These are phyloP conservation scores for Palaemon carinicauda DNA, from an alignment of 1,140 invertebrate species.

Conservation along the genomic window DNA sequence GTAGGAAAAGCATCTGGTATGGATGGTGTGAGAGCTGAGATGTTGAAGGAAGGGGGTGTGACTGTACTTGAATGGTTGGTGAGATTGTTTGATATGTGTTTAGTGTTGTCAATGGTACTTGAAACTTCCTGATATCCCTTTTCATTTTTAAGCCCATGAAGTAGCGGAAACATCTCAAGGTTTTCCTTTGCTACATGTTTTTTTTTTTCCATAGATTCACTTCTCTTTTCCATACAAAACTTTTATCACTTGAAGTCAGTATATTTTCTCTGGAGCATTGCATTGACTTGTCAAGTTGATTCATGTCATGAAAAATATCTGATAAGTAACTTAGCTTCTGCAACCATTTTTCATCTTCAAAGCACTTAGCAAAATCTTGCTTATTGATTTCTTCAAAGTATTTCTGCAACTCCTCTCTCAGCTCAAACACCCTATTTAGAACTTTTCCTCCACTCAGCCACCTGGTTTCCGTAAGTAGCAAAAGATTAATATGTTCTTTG, in stretches of 20 bases:
- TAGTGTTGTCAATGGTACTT: not conserved
- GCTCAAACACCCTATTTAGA: no score
- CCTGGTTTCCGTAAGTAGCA: constrained; percentile 4
- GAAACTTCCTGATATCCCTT: not conserved
- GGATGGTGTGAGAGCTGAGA: no score
- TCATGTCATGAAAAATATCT: constrained; percentile 32
- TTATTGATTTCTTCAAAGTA: no score
- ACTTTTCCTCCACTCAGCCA: constrained; percentile 30
- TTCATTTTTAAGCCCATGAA: not conserved
- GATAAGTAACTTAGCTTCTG: constrained; percentile 21
- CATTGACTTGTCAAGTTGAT: constrained; percentile 20
- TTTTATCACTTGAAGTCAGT: constrained; percentile 6
- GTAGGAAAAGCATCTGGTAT: no score
- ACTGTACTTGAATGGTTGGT: no score
- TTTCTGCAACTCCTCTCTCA: no score
- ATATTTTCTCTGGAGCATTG: constrained; percentile 25
- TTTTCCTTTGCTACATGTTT: constrained; percentile 25
- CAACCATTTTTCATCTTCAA: constrained; percentile 36
- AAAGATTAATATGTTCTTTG: constrained; percentile 24
- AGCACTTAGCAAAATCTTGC: constrained; percentile 35
- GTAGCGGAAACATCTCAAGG: constrained; percentile 62
- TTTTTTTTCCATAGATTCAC: no score
- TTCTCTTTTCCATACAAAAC: not conserved
- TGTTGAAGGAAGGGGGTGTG: no score
- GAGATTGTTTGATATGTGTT: no score